phyloP scores from a whole-genome alignment of 2,113 vertebrate genomes.

The Mormyrus lacerda region DNA sequence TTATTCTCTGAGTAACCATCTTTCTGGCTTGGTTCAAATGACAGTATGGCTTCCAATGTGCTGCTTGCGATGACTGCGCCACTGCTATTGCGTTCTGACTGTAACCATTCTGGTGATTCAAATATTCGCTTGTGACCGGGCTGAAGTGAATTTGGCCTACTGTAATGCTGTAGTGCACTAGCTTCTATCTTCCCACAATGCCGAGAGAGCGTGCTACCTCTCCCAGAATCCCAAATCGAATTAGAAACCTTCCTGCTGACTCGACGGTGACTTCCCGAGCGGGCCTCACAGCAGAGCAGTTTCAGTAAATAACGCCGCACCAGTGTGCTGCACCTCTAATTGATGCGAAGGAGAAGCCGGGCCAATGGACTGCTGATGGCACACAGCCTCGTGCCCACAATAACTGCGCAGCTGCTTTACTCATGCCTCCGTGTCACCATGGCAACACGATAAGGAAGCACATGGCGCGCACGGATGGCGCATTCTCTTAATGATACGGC shows the following conservation, averaged over 20 bases:
- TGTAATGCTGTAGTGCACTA: neutral
- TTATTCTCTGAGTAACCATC: neutral
- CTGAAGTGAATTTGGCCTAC: neutral
- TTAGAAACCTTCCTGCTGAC: conserved; percentile 9
- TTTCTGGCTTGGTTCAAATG: neutral
- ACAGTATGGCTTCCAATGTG: neutral
- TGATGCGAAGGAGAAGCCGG: neutral
- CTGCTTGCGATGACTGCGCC: neutral
- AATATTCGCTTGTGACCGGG: neutral
- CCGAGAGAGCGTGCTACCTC: neutral
- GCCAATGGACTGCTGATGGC: neutral
- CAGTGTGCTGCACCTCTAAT: neutral
- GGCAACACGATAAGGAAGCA: neutral
- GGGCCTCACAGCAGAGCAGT: neutral
- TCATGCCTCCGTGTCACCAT: neutral
- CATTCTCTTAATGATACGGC: neutral
- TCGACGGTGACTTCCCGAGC: neutral
- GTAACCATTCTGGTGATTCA: neutral
- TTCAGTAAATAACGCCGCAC: neutral
- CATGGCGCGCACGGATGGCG: neutral
- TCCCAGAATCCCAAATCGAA: conserved; percentile 17
- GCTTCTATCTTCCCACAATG: neutral
- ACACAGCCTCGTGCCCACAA: neutral
- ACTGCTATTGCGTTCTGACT: neutral
- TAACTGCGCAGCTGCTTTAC: neutral